Percentiles rank a stretch among this genome's conserved stretches.
These are phyloP conservation scores for Cynoglossus semilaevis DNA, from an alignment of 2,113 vertebrate species.

Conservation along the genomic window DNA sequence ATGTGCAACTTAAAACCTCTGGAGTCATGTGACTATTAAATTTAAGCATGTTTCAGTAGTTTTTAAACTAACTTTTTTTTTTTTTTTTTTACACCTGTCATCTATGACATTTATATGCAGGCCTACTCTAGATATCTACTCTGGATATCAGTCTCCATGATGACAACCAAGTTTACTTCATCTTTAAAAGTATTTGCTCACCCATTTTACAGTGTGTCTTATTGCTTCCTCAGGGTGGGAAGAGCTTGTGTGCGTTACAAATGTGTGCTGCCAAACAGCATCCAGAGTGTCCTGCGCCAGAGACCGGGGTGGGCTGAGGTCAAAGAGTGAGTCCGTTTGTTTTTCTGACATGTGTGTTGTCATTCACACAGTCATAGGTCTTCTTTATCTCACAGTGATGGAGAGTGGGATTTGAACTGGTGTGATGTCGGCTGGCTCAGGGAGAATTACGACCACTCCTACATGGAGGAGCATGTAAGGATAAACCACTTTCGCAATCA, in stretches of 20 bases:
- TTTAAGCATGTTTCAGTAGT: too few species aligned
- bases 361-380: not conserved
- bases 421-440: conserved; percentile 87
- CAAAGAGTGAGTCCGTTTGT: conserved; percentile 83
- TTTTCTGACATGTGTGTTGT: not conserved
- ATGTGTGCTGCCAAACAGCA: conserved; percentile 79
- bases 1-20: too few species aligned
- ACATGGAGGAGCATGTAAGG: conserved; percentile 86
- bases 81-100: too few species aligned
- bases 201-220: not conserved
- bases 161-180: too few species aligned
- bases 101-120: too few species aligned
- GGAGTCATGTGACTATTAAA: too few species aligned
- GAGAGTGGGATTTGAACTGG: conserved; percentile 93
- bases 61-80: too few species aligned
- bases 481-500: conserved; percentile 91
- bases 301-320: conserved; percentile 87
- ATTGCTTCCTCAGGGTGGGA: conserved; percentile 74
- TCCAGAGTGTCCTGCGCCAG: conserved; percentile 81
- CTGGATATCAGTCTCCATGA: too few species aligned
- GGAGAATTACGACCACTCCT: conserved; percentile 86
- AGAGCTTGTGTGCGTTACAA: conserved; percentile 80
- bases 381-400: conserved; percentile 72
- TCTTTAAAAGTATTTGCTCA: not conserved
- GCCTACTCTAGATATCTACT: too few species aligned